phyloP scores from a whole-genome alignment of 2,888 invertebrate species.

The Drosophila pseudotakahashii region DNA sequence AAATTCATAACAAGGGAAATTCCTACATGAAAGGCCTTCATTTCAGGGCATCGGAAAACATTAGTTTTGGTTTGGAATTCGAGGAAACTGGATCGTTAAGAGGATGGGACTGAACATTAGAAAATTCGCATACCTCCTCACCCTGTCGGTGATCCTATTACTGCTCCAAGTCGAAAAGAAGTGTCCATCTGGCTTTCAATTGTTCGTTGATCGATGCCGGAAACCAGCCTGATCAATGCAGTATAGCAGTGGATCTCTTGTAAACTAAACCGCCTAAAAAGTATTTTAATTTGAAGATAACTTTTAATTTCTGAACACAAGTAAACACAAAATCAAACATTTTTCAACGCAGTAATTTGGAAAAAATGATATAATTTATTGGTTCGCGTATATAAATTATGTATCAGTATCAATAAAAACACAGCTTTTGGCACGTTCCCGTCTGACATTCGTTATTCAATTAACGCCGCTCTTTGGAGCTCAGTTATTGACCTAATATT shows the following conservation, averaged over 20 bases:
- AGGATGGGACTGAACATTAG: not conserved
- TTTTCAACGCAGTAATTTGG: not conserved
- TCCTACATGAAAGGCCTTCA: not conserved
- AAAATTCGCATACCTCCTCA: not conserved
- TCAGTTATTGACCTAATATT: not conserved
- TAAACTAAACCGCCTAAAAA: no score
- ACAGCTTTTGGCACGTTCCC: slow-evolving; percentile 12
- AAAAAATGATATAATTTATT: not conserved
- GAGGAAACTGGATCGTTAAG: not conserved
- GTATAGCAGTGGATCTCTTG: no score
- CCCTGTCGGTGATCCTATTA: not conserved
- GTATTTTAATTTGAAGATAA: no score
- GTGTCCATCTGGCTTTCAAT: slow-evolving; percentile 1
- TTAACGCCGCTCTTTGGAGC: not conserved
- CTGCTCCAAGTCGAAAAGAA: not conserved
- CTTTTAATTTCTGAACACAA: no score
- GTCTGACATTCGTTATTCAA: not conserved
- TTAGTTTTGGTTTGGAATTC: slow-evolving; percentile 1
- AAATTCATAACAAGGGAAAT: slow-evolving; percentile 3
- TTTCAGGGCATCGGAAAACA: not conserved
- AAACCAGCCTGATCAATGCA: not conserved
- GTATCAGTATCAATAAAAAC: not conserved
- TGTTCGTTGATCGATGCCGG: slow-evolving; percentile 8
- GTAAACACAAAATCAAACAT: not conserved
- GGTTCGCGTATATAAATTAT: not conserved